A percentile compares a stretch with the other conserved stretches of the same genome.
Conservation (phyloP, 2,797 vertebrate genomes). For the Chiloscyllium punctatum region DNA sequence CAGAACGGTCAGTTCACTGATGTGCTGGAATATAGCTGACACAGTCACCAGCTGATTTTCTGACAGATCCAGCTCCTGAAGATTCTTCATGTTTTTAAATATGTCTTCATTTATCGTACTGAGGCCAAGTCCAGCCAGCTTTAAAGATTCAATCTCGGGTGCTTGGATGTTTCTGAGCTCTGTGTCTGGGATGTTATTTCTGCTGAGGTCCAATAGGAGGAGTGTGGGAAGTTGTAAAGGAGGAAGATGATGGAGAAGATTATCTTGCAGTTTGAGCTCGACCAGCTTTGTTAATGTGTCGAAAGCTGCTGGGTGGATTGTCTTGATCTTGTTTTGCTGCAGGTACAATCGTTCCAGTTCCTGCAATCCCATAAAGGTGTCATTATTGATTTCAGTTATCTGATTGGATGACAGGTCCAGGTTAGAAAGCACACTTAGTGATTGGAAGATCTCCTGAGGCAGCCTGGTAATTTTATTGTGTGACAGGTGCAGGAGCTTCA, state of each 20-base stretch:
- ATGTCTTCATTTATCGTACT: conserved; percentile 67
- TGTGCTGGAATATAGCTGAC: conserved; percentile 60
- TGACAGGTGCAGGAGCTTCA: conserved; percentile 81
- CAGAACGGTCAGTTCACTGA: conserved; percentile 73
- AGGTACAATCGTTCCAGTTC: conserved; percentile 87
- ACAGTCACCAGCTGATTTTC: conserved; percentile 72
- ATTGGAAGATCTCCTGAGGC: conserved; percentile 72
- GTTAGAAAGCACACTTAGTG: conserved; percentile 73
- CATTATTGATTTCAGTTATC: conserved; percentile 76
- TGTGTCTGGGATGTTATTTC: conserved; percentile 68
- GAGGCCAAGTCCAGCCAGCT: conserved; percentile 72
- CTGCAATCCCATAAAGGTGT: conserved; percentile 78
- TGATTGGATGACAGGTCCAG: conserved; percentile 83
- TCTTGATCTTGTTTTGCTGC: conserved; percentile 74
- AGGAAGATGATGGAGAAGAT: conserved; percentile 69
- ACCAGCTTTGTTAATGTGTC: conserved; percentile 71
- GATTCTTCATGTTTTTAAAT: conserved; percentile 68
- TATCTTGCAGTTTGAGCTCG: conserved; percentile 86
- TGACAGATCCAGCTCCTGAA: conserved; percentile 84
- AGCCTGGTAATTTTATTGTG: conserved; percentile 81
- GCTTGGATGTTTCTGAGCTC: conserved; percentile 61
- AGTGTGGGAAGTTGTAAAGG: conserved; percentile 68
- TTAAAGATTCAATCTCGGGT: conserved; percentile 76
- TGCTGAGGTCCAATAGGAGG: conserved; percentile 82
- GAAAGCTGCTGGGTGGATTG: conserved; percentile 78